Conservation (phyloP, 2,113 vertebrate genomes). For the Salvelinus namaycush region DNA sequence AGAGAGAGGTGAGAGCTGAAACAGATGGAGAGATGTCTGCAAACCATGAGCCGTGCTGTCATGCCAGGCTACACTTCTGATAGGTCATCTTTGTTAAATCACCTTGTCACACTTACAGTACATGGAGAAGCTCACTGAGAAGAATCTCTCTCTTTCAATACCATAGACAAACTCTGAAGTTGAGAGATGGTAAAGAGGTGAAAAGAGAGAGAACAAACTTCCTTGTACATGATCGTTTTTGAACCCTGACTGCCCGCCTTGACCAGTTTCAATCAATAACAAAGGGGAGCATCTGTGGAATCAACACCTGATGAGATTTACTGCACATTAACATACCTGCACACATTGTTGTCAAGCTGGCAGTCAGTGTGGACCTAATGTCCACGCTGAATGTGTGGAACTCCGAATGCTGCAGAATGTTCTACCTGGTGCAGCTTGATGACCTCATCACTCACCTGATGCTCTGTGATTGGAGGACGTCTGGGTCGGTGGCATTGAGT, state of each 20-base stretch:
- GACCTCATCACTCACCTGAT: conserved; percentile 80
- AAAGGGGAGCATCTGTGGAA: not conserved
- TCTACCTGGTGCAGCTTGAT: not conserved
- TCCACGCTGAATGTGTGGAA: too few relatives aligned
- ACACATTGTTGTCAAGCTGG: too few relatives aligned
- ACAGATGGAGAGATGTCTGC: conserved; percentile 29
- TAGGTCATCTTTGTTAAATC: conserved; percentile 1
- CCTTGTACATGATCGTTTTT: not conserved
- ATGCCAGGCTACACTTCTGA: not conserved
- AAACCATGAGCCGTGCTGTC: conserved; percentile 12
- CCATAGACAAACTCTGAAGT: not conserved
- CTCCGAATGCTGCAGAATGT: not conserved
- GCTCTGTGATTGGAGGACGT: conserved; percentile 86
- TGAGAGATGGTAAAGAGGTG: not conserved
- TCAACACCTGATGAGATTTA: too few relatives aligned
- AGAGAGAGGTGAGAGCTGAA: conserved; percentile 2
- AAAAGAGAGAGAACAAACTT: not conserved
- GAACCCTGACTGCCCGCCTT: not conserved
- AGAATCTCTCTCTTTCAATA: not conserved
- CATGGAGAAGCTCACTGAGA: not conserved
- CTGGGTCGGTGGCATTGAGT: conserved; percentile 91
- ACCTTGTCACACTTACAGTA: conserved; percentile 1
- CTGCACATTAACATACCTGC: too few relatives aligned
- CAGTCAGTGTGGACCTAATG: too few relatives aligned
- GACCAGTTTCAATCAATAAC: not conserved